These are phyloP conservation scores for Acleris literana DNA, from an alignment of 2,888 invertebrate genomes.

Conservation along the genomic window DNA sequence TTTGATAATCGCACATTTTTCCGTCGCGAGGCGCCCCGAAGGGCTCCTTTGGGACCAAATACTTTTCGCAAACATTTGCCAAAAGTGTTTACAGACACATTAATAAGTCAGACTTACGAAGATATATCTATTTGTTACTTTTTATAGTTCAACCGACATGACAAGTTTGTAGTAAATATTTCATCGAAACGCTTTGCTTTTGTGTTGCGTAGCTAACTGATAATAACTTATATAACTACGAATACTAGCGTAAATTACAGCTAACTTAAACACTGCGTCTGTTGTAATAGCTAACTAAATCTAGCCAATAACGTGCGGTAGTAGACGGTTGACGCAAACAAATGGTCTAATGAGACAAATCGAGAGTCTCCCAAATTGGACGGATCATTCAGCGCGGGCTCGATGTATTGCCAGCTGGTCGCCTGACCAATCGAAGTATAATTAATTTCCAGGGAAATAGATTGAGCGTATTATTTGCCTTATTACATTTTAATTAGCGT, in stretches of 20 bases:
- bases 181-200: no score
- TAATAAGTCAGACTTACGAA: no score
- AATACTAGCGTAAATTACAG: no score
- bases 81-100: constrained; percentile 4
- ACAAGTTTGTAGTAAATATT: background rate
- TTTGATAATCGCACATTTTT: constrained; percentile 37
- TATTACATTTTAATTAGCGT: no score
- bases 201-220: no score
- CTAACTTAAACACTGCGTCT: no score
- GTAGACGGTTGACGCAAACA: constrained; percentile 8
- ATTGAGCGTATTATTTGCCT: background rate
- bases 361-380: constrained; percentile 20
- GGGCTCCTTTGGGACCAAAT: constrained; percentile 18
- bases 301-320: background rate
- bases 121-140: no score
- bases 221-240: no score
- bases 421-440: constrained; percentile 6
- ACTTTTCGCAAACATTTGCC: constrained; percentile 31
- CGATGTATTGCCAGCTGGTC: constrained; percentile 1
- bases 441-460: background rate
- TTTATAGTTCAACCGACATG: background rate
- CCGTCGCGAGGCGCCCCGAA: background rate
- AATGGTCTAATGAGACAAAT: constrained; percentile 30
- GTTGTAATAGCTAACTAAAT: no score
- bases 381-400: constrained; percentile 15